Base-by-base conservation (phyloP, 2,888 invertebrate species). In the Hirtodrosophila histrioides region DNA sequence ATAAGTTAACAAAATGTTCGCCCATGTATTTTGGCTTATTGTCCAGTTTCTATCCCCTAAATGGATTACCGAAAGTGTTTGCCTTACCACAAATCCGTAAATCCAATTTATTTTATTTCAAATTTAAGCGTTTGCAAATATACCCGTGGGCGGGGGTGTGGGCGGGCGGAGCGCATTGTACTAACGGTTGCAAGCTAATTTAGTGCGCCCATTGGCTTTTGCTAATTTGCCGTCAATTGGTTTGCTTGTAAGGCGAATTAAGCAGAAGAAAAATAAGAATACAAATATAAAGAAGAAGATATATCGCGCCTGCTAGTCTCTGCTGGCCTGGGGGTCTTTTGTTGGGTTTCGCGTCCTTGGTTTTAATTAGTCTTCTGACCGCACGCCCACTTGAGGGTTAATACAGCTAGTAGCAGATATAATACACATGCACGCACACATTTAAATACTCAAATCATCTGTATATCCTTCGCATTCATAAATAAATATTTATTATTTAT, bases 291-390 rank as follows among this genome's bases (percentile, higher is more conserved):
- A 17, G 17, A 17, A 17, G 44, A 37, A 41, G 31, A 43, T 43
- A 58, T 36, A 58, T 39, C 39, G 73, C 61, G 84, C 66, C 86
- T 31, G 35, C 33, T 45, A 69, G 86, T 81, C 3, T 5, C 80
- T 86, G 85, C 82, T 74, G 78, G 81, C 5, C 27, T 27, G 85
- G 80, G 85, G 78, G 5, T 8, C 39, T 66, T 77, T 81, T 81
- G 87, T 81, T 85, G 85, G 87, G 85, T 68, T 81, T 84, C 85
- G 58, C 75, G 80, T 81, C 80, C 87, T 81, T 81, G 87, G 85
- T 70, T 81, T 81, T 86, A 81, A 81, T 81, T 86, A 69, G 74
- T 57, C 54, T 62, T 57, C 54, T 62, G 55, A 57, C 65, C 69
- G 63, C 73, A 56, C 73, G 67, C 73, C 73, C 77, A 76, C 73